Conservation (phyloP, 2,888 invertebrate genomes). For the Camponotus fellah region DNA sequence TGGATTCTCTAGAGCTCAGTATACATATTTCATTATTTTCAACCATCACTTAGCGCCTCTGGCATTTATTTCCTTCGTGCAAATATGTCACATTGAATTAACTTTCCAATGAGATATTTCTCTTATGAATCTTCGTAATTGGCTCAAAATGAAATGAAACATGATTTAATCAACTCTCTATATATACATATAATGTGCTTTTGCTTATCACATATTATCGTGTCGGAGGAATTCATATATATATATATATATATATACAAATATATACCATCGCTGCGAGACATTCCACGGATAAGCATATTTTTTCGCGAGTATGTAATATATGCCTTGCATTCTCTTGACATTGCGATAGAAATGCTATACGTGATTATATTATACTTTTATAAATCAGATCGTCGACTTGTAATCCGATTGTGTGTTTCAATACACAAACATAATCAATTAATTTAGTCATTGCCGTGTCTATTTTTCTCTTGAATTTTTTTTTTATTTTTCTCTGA, state of each 20-base stretch:
- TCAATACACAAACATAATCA: neutral
- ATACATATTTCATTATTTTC: constrained; percentile 26
- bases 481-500: no score
- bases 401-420: neutral
- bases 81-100: constrained; percentile 19
- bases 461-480: neutral
- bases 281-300: neutral
- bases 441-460: no score
- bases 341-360: neutral
- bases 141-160: constrained; percentile 16
- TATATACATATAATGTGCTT: neutral
- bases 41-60: constrained; percentile 17
- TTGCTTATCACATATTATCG: constrained; percentile 3
- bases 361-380: neutral
- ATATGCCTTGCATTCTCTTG: neutral
- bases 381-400: neutral
- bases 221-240: constrained; percentile 13
- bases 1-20: neutral
- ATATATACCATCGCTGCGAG: neutral
- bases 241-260: neutral
- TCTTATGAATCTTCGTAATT: constrained; percentile 12
- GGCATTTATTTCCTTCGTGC: neutral
- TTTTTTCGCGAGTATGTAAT: neutral
- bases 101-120: constrained; percentile 21
- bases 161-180: constrained; percentile 10